Conservation (phyloP, 2,888 invertebrate species). For the Amiota mariae region DNA sequence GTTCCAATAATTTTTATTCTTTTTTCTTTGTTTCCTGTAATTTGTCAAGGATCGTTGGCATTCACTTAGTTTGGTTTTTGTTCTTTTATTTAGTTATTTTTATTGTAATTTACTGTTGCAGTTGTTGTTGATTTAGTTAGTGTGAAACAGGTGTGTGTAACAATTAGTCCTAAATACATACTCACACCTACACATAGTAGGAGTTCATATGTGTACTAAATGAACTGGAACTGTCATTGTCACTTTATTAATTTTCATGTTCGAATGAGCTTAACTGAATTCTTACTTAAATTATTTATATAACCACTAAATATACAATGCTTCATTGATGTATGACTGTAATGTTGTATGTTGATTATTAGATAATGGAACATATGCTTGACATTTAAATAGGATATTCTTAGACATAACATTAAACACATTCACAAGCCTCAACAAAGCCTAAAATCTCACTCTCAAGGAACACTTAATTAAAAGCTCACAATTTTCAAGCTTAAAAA, state of each 20-base stretch:
- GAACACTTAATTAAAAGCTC: slow-evolving; percentile 64
- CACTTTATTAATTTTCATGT: no score
- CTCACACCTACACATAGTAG: background rate
- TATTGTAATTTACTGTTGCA: background rate
- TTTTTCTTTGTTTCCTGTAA: background rate
- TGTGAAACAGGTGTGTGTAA: background rate
- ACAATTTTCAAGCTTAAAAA: slow-evolving; percentile 29
- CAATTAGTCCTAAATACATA: background rate
- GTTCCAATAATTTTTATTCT: background rate
- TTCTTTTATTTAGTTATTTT: no score
- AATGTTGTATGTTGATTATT: no score
- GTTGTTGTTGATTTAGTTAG: background rate
- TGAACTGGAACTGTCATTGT: background rate
- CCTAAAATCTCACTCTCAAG: slow-evolving; percentile 1
- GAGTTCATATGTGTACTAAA: background rate
- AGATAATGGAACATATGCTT: no score
- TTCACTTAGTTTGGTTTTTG: background rate
- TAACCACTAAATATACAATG: no score
- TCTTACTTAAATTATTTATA: no score
- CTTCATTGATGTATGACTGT: no score
- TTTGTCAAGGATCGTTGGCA: slow-evolving; percentile 26
- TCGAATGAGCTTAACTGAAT: no score
- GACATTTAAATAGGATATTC: no score
- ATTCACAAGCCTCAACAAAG: no score
- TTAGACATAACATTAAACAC: no score